These are phyloP conservation scores for Ceryle rudis DNA, from an alignment of 2,797 vertebrate genomes.

Conservation along the genomic window DNA sequence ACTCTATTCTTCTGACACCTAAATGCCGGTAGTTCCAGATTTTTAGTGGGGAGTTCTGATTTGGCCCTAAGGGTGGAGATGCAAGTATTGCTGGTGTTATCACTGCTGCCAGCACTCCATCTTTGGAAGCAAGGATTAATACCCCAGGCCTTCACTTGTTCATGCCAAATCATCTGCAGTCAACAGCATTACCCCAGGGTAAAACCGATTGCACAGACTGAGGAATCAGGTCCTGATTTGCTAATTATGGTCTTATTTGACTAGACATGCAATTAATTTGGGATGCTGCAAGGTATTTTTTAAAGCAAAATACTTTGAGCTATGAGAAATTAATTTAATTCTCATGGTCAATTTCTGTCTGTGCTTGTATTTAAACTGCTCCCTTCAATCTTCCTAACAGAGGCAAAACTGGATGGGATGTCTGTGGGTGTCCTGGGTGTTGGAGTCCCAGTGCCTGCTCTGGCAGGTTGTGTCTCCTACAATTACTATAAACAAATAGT, in stretches of 20 bases:
- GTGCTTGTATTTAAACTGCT: background rate
- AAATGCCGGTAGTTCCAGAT: background rate
- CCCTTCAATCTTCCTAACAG: background rate
- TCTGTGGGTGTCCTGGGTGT: background rate
- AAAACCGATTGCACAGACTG: background rate
- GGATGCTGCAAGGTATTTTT: background rate
- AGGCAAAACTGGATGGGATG: background rate
- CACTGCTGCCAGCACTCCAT: background rate
- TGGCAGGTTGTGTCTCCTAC: background rate
- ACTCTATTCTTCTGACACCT: background rate
- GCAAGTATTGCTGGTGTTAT: background rate
- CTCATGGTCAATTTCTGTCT: background rate
- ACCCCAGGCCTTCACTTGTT: background rate
- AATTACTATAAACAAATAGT: background rate
- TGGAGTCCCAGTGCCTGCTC: background rate
- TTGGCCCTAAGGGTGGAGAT: background rate
- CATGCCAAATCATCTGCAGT: background rate
- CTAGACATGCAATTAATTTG: constrained; percentile 25
- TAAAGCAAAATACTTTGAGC: background rate
- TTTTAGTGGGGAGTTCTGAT: background rate
- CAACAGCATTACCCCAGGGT: background rate
- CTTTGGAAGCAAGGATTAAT: constrained; percentile 13
- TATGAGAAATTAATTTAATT: background rate
- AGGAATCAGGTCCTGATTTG: background rate
- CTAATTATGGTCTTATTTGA: constrained; percentile 1